Conservation (phyloP, 2,113 vertebrate genomes). For the Puntigrus tetrazona region DNA sequence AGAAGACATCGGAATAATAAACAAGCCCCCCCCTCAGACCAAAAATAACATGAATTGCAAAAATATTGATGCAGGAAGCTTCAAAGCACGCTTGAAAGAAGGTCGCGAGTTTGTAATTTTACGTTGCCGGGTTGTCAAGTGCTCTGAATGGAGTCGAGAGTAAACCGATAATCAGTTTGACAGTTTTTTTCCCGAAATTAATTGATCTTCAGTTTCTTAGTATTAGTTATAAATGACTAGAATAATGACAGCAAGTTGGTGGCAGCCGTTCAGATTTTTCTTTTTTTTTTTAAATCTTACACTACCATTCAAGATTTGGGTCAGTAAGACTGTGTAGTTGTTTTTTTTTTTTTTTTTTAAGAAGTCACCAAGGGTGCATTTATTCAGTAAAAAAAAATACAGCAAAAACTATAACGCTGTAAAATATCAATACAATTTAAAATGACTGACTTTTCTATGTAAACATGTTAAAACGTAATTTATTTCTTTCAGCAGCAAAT, state of each 20-base stretch:
- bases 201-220: neutral
- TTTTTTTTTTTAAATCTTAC: neutral
- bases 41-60: neutral
- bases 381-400: no score
- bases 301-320: no score
- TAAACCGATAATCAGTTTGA: neutral
- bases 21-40: neutral
- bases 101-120: neutral
- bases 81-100: neutral
- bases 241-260: neutral
- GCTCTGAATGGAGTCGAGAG: neutral
- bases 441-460: neutral
- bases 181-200: neutral
- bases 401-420: neutral
- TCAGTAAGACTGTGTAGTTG: no score
- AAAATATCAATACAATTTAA: neutral
- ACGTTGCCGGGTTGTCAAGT: neutral
- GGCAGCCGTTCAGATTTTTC: no score
- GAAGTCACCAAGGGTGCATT: neutral
- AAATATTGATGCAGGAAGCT: neutral
- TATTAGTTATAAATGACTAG: neutral
- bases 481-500: neutral
- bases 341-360: neutral
- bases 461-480: neutral
- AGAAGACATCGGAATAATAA: constrained; percentile 1